phyloP scores from a whole-genome alignment of 2,113 vertebrate genomes.

The Leptobrachium ailaonicum region DNA sequence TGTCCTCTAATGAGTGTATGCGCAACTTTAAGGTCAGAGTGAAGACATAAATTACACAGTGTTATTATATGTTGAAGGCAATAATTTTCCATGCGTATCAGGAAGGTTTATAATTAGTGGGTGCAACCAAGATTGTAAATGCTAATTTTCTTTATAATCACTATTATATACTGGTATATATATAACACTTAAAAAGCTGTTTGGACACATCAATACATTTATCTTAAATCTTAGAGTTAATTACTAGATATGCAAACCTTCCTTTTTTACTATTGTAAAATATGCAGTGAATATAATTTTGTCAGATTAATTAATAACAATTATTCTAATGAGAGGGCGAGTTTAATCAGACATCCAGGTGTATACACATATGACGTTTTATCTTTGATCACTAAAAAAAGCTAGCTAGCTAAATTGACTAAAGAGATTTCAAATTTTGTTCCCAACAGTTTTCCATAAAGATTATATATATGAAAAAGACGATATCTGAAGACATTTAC shows the following conservation, averaged over 20 bases:
- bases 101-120: not conserved
- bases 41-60: not conserved
- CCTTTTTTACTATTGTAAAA: too few relatives aligned
- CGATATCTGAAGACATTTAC: too few relatives aligned
- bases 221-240: not conserved
- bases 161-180: not conserved
- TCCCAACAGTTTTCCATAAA: too few relatives aligned
- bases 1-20: not conserved
- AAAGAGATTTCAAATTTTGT: too few relatives aligned
- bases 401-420: too few relatives aligned
- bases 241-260: not conserved
- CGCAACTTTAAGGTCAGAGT: not conserved
- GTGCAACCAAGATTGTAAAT: constrained; percentile 5
- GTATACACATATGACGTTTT: too few relatives aligned
- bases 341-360: too few relatives aligned
- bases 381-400: too few relatives aligned
- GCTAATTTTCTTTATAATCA: not conserved
- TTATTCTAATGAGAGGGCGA: too few relatives aligned
- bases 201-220: not conserved
- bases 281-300: too few relatives aligned
- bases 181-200: not conserved
- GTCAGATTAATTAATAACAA: too few relatives aligned
- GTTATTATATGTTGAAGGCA: not conserved
- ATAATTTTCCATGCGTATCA: not conserved
- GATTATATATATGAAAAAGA: too few relatives aligned